Conservation (phyloP, 2,888 invertebrate species). For the Dendrolimus pini region DNA sequence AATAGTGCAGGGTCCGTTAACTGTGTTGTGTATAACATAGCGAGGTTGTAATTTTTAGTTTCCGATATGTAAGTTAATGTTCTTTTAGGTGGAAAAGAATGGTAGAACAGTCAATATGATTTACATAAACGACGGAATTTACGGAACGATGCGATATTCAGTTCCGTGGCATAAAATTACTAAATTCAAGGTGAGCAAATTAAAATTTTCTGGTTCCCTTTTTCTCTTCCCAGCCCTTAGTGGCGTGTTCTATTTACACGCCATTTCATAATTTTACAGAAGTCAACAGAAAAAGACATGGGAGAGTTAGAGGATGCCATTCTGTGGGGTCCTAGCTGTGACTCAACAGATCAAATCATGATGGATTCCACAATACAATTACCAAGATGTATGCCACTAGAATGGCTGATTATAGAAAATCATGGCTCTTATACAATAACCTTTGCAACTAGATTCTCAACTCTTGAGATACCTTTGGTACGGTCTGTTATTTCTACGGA, state of each 20-base stretch:
- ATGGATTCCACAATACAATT: slow-evolving; percentile 16
- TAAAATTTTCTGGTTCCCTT: background rate
- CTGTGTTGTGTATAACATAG: too few species aligned
- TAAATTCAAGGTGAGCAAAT: slow-evolving; percentile 26
- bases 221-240: too few species aligned
- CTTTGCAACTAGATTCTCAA: slow-evolving; percentile 25
- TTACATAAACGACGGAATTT: slow-evolving; percentile 33
- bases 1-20: too few species aligned
- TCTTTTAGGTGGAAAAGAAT: slow-evolving; percentile 25
- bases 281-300: slow-evolving; percentile 7
- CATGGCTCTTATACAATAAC: slow-evolving; percentile 30
- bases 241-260: background rate
- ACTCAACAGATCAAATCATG: slow-evolving; percentile 30
- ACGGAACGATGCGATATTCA: slow-evolving; percentile 26
- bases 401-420: slow-evolving; percentile 29
- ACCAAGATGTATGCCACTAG: slow-evolving; percentile 21
- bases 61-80: background rate
- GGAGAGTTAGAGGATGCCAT: slow-evolving; percentile 20
- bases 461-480: slow-evolving; percentile 22
- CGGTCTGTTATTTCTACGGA: slow-evolving; percentile 26
- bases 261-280: slow-evolving; percentile 8
- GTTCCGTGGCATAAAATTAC: slow-evolving; percentile 30
- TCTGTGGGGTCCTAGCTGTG: slow-evolving; percentile 34
- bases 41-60: too few species aligned
- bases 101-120: slow-evolving; percentile 29